Conservation (phyloP, 2,888 invertebrate species). For the Metalampra italica region DNA sequence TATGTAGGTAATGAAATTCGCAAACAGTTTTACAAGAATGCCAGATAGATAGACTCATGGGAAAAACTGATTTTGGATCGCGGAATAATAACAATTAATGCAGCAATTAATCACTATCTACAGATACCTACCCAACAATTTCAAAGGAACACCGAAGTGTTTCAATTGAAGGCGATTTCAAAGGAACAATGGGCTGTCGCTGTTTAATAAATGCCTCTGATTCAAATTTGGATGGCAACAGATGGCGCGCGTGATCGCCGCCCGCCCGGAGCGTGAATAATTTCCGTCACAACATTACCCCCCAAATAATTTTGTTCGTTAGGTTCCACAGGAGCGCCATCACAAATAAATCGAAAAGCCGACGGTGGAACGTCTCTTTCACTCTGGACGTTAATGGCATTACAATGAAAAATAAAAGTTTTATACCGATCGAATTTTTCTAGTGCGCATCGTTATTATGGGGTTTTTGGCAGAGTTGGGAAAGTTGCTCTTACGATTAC, state of each 20-base stretch:
- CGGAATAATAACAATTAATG: no score
- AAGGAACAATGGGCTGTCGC: conserved; percentile 41
- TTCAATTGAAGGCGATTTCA: conserved; percentile 33
- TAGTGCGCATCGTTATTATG: no score
- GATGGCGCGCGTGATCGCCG: conserved; percentile 48
- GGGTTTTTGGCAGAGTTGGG: no score
- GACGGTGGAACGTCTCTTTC: conserved; percentile 15
- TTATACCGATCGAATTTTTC: no score
- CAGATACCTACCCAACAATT: conserved; percentile 9
- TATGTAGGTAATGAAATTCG: no score
- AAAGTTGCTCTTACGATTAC: no score
- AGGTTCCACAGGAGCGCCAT: conserved; percentile 27
- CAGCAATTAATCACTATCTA: conserved; percentile 6
- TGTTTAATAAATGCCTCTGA: conserved; percentile 55
- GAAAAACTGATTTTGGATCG: no score
- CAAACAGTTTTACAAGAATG: no score
- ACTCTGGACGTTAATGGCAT: no score
- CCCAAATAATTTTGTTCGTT: conserved; percentile 36
- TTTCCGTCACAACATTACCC: conserved; percentile 48
- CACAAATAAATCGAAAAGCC: conserved; percentile 45
- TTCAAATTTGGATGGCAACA: conserved; percentile 54
- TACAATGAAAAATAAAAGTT: no score
- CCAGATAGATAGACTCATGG: no score
- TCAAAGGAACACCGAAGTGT: conserved; percentile 14
- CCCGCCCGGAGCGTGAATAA: conserved; percentile 44